Conservation (phyloP, 1,140 invertebrate species). For the Brachionus paranguensis region DNA sequence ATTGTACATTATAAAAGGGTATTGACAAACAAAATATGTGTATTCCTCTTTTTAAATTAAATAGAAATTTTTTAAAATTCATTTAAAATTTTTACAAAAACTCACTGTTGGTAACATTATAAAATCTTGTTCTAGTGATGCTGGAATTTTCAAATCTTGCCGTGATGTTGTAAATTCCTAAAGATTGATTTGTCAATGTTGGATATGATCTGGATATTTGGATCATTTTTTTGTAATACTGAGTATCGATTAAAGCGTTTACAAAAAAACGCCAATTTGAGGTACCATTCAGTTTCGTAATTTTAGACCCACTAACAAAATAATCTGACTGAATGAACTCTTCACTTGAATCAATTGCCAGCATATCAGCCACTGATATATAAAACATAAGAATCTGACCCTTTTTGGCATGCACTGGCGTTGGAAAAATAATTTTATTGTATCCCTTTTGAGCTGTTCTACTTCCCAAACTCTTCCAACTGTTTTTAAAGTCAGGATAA, state of each 20-base stretch:
- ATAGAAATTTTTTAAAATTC: background rate
- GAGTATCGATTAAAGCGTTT: background rate
- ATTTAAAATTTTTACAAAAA: background rate
- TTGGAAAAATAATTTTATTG: background rate
- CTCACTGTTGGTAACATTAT: background rate
- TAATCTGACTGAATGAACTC: background rate
- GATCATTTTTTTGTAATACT: background rate
- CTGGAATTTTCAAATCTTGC: background rate
- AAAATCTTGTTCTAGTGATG: background rate
- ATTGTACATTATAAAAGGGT: background rate
- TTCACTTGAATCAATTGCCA: background rate
- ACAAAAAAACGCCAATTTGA: slow-evolving; percentile 23
- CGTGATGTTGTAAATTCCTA: background rate
- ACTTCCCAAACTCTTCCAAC: background rate
- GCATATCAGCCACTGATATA: no score
- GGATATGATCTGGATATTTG: background rate
- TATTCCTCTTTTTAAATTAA: background rate
- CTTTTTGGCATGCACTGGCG: background rate
- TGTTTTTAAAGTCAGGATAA: background rate
- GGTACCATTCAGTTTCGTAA: background rate
- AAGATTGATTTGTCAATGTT: background rate
- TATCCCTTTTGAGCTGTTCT: background rate
- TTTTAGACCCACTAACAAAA: background rate
- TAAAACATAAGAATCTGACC: background rate
- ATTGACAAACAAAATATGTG: background rate